A percentile compares a stretch with the other conserved stretches of the same genome.
Conservation (phyloP, 2,113 vertebrate species). For the Salvelinus namaycush region DNA sequence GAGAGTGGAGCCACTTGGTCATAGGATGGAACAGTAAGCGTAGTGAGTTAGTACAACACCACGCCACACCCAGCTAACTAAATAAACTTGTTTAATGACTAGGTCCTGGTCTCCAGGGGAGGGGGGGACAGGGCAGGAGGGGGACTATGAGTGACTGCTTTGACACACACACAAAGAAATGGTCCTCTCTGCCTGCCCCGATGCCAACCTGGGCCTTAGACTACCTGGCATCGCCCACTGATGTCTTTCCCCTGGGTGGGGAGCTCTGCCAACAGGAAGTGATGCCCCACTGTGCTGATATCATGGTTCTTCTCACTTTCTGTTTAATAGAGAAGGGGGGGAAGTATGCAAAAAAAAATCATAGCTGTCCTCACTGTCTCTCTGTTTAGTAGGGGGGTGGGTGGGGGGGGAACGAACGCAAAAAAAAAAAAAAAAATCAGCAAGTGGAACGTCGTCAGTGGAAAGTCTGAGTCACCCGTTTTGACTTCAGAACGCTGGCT, state of each 20-base stretch:
- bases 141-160: slow-evolving; percentile 47
- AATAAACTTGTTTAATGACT: slow-evolving; percentile 32
- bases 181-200: not conserved
- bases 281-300: slow-evolving; percentile 20
- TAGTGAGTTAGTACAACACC: not conserved
- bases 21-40: not conserved
- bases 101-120: not conserved
- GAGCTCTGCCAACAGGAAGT: slow-evolving; percentile 13
- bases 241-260: not conserved
- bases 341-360: not conserved
- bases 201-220: not conserved
- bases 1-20: not conserved
- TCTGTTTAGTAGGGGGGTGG: slow-evolving; percentile 18
- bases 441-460: slow-evolving; percentile 43
- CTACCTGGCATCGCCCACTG: not conserved
- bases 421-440: slow-evolving; percentile 31
- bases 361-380: not conserved
- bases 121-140: slow-evolving; percentile 29
- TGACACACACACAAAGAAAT: not conserved
- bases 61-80: slow-evolving; percentile 27
- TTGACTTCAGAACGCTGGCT: slow-evolving; percentile 51
- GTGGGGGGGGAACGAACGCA: slow-evolving; percentile 25
- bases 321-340: slow-evolving; percentile 18
- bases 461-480: slow-evolving; percentile 62
- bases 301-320: slow-evolving; percentile 11